These are phyloP conservation scores for Spodoptera picta DNA, from an alignment of 2,888 invertebrate genomes.

Conservation along the genomic window DNA sequence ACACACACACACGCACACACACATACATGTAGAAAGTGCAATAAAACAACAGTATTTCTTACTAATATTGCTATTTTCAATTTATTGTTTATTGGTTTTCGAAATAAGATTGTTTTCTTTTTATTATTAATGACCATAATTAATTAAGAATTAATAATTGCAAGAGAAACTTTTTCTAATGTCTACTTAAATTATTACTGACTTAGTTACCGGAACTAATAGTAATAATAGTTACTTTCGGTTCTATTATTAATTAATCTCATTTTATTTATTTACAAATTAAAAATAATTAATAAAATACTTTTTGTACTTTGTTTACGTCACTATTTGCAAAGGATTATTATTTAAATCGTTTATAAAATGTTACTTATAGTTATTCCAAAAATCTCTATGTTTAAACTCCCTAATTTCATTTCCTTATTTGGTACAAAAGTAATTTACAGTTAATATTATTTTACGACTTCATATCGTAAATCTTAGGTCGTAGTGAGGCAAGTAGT, in stretches of 20 bases:
- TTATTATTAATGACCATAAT: conserved; percentile 76
- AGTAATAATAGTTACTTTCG: conserved; percentile 70
- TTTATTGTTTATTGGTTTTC: conserved; percentile 87
- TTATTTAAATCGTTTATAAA: conserved; percentile 4
- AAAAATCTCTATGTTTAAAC: too few relatives aligned
- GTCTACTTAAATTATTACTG: conserved; percentile 82
- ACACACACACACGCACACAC: too few relatives aligned
- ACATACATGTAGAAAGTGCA: too few relatives aligned
- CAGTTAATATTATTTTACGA: conserved; percentile 37
- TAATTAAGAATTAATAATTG: conserved; percentile 83
- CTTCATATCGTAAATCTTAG: conserved; percentile 50
- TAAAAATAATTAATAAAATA: conserved; percentile 50
- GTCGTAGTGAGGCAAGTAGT: conserved; percentile 35
- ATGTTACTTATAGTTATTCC: too few relatives aligned
- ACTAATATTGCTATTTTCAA: conserved; percentile 87
- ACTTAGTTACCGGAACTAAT: conserved; percentile 74
- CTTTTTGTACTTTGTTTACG: conserved; percentile 53
- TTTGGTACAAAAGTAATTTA: conserved; percentile 15
- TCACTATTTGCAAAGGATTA: conserved; percentile 44
- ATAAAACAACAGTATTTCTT: conserved; percentile 73
- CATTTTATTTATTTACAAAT: conserved; percentile 63
- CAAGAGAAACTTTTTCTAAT: conserved; percentile 81
- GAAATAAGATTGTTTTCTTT: conserved; percentile 82
- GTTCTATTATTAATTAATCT: conserved; percentile 60
- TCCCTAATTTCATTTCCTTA: too few relatives aligned